phyloP scores from a whole-genome alignment of 2,888 invertebrate genomes.

The Pachliopta kotzebuea region DNA sequence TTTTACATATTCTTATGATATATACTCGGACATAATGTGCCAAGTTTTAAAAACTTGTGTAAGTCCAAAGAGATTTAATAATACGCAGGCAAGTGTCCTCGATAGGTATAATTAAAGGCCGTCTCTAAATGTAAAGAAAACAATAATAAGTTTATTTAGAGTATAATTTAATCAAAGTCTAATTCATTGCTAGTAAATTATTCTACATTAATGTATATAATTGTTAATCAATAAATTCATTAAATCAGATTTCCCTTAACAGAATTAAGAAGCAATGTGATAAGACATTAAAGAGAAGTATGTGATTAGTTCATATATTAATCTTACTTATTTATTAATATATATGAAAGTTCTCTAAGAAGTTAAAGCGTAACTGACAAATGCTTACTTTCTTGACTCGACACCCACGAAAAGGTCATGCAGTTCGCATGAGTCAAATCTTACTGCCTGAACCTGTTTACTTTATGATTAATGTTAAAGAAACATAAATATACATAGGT shows the following conservation, averaged over 20 bases:
- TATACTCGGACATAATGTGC: too few relatives aligned
- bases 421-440: constrained; percentile 4
- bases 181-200: not conserved
- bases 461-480: constrained; percentile 3
- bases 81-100: not conserved
- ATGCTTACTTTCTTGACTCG: constrained; percentile 3
- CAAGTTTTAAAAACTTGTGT: too few relatives aligned
- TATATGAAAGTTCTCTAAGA: not conserved
- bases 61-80: not conserved
- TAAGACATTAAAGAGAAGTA: not conserved
- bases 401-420: constrained; percentile 6
- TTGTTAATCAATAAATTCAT: not conserved
- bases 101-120: not conserved
- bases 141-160: not conserved
- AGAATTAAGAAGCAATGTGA: not conserved
- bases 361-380: constrained; percentile 1
- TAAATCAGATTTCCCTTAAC: not conserved
- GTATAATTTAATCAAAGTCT: not conserved
- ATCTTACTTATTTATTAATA: not conserved
- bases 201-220: not conserved
- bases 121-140: not conserved
- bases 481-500: not conserved
- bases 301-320: not conserved
- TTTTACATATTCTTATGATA: too few relatives aligned
- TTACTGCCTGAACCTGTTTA: not conserved